Base-by-base conservation (phyloP, 2,888 invertebrate genomes). In the Busseola fusca region DNA sequence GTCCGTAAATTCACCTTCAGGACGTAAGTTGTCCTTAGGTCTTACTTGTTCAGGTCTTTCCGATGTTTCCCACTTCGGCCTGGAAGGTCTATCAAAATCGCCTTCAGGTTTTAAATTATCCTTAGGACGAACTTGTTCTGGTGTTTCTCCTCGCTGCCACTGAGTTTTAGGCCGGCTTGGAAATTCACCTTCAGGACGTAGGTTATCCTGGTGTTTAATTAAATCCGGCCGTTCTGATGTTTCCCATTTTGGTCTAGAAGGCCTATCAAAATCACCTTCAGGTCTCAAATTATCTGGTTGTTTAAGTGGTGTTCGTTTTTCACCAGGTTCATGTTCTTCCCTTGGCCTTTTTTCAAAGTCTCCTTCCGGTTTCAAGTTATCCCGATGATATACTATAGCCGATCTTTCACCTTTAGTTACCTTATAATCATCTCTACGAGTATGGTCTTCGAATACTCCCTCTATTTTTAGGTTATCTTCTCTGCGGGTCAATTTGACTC, bases 401-500 rank as follows among this genome's bases (percentile, higher is more conserved):
- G 96, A 94, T 78, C 96, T 94, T 87, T 97, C 96, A n/a, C 96
- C 96, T 85, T 96, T 96, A 0, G 93, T 94, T 40, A 94, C 91
- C 78, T 91, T 96, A 86, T 95, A 97, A 86, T 97, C 97, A 86
- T 97, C 96, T 79, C 96, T 91, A 77, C 96, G 96, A 64, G 91
- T 91, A 81, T 96, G 94, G 85, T 96, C 95, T 87, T 93, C 95
- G 91, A 97, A 96, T 83, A 96, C 96, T 9, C 97, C 97, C 91
- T 97, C 97, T 89, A 97, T 96, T 87, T 96, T 96, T 14, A 97
- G 88, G 83, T 96, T 96, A 83, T 96, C 96, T 87, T 95, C 95
- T 78, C 96, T 94, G 25, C 93, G 95, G 16, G 93, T 93, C 70
- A 96, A 90, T 88, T 96, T 95, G 0, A 96, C 96, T 80, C 96